These are phyloP conservation scores for Erebia palarica DNA, from an alignment of 2,888 invertebrate species.

Conservation along the genomic window DNA sequence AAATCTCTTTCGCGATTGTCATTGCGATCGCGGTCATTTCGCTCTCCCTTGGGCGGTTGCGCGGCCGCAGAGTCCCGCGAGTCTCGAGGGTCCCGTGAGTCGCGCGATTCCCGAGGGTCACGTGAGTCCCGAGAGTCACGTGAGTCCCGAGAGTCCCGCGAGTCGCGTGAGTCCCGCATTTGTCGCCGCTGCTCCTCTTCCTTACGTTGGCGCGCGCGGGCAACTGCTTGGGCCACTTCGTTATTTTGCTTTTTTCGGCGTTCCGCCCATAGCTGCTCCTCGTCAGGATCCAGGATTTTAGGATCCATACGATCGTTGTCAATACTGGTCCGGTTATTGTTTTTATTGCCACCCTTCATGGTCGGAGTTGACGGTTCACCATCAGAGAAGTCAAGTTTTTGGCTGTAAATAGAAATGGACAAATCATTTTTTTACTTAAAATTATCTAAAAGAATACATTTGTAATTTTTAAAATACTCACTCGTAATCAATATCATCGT, in stretches of 20 bases:
- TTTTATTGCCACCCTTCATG: slow-evolving; percentile 61
- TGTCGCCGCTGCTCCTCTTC: slow-evolving; percentile 93
- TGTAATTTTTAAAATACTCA: slow-evolving; percentile 52
- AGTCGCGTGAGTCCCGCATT: slow-evolving; percentile 67
- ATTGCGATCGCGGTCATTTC: slow-evolving; percentile 48
- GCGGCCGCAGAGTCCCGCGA: slow-evolving; percentile 63
- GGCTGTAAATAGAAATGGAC: slow-evolving; percentile 75
- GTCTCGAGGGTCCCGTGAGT: slow-evolving; percentile 54
- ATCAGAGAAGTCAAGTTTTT: slow-evolving; percentile 96
- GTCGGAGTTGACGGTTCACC: slow-evolving; percentile 85
- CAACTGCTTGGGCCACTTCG: slow-evolving; percentile 90
- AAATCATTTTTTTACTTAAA: slow-evolving; percentile 20
- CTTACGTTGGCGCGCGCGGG: slow-evolving; percentile 91
- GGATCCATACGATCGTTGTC: slow-evolving; percentile 67
- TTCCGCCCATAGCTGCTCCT: slow-evolving; percentile 86
- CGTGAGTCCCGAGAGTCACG: slow-evolving; percentile 60
- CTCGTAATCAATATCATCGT: slow-evolving; percentile 97
- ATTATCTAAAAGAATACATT: background rate
- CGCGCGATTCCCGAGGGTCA: slow-evolving; percentile 64
- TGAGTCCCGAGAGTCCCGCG: slow-evolving; percentile 53
- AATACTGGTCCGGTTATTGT: slow-evolving; percentile 58
- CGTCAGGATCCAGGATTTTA: slow-evolving; percentile 69
- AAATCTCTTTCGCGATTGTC: slow-evolving; percentile 59
- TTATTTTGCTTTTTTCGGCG: slow-evolving; percentile 86
- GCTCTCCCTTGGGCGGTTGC: slow-evolving; percentile 49